Percentiles rank a stretch among this genome's conserved stretches.
Conservation (phyloP, 2,888 invertebrate species). For the Eupsilia transversa region DNA sequence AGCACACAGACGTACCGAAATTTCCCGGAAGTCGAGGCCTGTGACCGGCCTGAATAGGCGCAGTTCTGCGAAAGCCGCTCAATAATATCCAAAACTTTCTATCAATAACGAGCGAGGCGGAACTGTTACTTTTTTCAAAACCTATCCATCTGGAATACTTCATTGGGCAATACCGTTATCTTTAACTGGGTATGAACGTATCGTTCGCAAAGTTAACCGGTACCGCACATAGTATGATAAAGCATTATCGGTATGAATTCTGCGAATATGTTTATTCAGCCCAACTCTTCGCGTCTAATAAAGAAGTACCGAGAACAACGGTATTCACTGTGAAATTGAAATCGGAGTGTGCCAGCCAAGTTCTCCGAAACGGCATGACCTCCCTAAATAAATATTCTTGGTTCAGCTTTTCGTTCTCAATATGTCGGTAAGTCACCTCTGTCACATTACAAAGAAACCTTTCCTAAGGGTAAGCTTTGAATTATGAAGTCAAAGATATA, state of each 20-base stretch:
- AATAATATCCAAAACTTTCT: constrained; percentile 46
- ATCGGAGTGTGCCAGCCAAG: constrained; percentile 74
- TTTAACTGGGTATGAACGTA: constrained; percentile 32
- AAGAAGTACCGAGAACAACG: constrained; percentile 82
- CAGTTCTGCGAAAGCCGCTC: constrained; percentile 39
- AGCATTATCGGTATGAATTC: constrained; percentile 73
- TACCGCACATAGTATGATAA: constrained; percentile 56
- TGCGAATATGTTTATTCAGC: constrained; percentile 74
- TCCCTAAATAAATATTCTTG: constrained; percentile 68
- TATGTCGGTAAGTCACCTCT: constrained; percentile 3
- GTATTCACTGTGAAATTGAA: constrained; percentile 79
- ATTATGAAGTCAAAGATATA: background rate
- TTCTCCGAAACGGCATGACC: constrained; percentile 78
- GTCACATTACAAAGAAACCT: constrained; percentile 6
- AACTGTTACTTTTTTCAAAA: constrained; percentile 27
- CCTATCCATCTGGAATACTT: constrained; percentile 23
- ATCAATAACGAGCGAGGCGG: constrained; percentile 4
- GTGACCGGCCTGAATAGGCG: constrained; percentile 37
- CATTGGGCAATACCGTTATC: constrained; percentile 49
- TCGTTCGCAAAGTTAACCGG: constrained; percentile 48
- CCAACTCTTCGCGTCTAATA: constrained; percentile 73
- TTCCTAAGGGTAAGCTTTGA: constrained; percentile 6
- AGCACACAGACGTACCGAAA: constrained; percentile 28
- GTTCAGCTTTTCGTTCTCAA: constrained; percentile 48
- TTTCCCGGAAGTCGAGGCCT: constrained; percentile 43